Evolutionary conservation across 2,113 vertebrate species (phyloP).

Genomic region (Sterna hirundo): DNA sequence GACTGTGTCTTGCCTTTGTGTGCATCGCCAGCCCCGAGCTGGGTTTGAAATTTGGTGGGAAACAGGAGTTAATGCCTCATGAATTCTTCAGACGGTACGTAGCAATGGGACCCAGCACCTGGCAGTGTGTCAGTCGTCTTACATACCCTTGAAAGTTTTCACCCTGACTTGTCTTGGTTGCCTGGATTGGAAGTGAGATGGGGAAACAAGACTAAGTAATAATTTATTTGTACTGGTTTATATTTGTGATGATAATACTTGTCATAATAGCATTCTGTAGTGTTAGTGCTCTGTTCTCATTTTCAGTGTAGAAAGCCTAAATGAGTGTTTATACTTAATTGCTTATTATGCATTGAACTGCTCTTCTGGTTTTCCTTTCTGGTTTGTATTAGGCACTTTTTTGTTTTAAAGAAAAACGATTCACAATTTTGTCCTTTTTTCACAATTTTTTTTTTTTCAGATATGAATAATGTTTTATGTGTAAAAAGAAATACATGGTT

Average conservation of each 20-base stretch:
- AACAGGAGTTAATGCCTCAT: neutral
- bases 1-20: neutral
- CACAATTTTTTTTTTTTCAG: neutral
- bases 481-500: neutral
- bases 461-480: neutral
- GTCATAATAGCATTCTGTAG: neutral
- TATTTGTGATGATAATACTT: neutral
- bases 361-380: neutral
- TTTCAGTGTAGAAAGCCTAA: neutral
- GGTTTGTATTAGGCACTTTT: neutral
- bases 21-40: neutral
- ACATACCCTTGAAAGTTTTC: neutral
- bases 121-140: neutral
- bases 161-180: neutral
- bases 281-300: neutral
- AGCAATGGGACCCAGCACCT: rapidly evolving
- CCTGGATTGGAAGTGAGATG: neutral
- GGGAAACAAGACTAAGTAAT: neutral
- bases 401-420: neutral
- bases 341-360: neutral
- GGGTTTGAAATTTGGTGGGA: neutral
- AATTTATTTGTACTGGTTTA: neutral
- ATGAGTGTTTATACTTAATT: neutral
- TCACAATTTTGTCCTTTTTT: neutral
- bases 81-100: neutral